Evolutionary conservation across 1,140 invertebrate genomes (phyloP).

Genomic region (Pachypsylla venusta): DNA sequence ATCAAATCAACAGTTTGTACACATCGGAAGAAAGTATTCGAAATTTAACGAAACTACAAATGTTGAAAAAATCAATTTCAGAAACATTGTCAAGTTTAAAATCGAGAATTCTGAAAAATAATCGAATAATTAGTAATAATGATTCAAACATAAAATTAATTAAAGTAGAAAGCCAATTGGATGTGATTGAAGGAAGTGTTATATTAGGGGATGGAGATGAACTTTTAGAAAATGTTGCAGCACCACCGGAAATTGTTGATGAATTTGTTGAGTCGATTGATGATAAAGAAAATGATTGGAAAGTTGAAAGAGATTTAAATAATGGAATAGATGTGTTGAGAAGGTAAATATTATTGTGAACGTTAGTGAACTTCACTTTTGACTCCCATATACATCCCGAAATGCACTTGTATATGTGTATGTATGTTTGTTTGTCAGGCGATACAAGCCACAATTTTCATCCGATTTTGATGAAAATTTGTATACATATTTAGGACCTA

Average conservation of each 20-base stretch:
- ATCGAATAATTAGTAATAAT: background rate
- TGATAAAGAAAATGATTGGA: background rate
- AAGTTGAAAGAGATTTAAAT: background rate
- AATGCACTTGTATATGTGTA: too few species aligned
- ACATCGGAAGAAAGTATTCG: background rate
- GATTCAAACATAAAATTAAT: background rate
- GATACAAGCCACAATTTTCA: too few species aligned
- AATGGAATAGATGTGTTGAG: background rate
- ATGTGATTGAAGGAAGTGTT: background rate
- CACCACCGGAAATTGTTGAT: background rate
- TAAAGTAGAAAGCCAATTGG: background rate
- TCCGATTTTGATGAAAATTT: too few species aligned
- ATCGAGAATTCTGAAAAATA: background rate
- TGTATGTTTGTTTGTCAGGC: too few species aligned
- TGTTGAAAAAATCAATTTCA: background rate
- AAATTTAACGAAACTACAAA: background rate
- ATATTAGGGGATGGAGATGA: background rate
- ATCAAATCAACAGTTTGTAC: background rate
- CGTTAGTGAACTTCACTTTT: too few species aligned
- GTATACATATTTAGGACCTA: too few species aligned
- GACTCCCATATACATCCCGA: too few species aligned
- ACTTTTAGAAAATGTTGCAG: background rate
- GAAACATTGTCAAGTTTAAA: background rate
- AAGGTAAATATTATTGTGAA: constrained; percentile 8
- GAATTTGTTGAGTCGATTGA: background rate